Evolutionary conservation across 1,140 invertebrate species (phyloP), one percentile per base, ranked within the genome.

Genomic region (Lordiphosa stackelbergi): DNA sequence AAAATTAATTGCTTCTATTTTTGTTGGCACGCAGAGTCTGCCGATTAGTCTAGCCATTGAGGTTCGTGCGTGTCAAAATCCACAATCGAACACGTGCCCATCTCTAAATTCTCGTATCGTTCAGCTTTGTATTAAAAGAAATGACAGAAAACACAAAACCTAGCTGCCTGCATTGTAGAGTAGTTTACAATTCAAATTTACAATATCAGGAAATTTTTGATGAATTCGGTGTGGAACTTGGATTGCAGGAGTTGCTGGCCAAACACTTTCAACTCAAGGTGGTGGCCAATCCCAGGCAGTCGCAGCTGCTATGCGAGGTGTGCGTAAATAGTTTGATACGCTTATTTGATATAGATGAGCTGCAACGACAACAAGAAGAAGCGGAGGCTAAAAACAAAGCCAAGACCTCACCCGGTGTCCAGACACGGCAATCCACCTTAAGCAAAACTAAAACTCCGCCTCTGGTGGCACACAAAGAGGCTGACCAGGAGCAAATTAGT

Each of bases 171-270:
- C 73, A 84, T 73, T 84, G 78, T 49, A 71, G 53, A 46, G 74
- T 54, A 46, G 74, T 54, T 19, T 38, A 46, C 56, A 75, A 53
- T 70, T 37, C 64, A 46, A 74, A 85, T 37, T 71, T 57, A 7
- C 12, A 55, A 36, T 85, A 75, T 60, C 79, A 85, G 13, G 69
- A 83, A 28, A 85, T 86, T 40, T 86, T 78, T 35, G 79, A 85
- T 62, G 78, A 77, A 49, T 63, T 79, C 5, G 84, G 85, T 16
- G 31, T 66, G n/a, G 84, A 85, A 36, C 49, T 85, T 16, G 68
- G 64, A 11, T 49, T 85, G 34, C 47, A 70, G 3, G 28, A 68
- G 11, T 46, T 85, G 13, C 35, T 85, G 19, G 42, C 56, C 4
- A 72, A 64, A 19, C 73, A 73, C 60, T 85, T 73, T 13, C 34